phyloP scores from a whole-genome alignment of 2,888 invertebrate species.

The Nomada lathburiana region DNA sequence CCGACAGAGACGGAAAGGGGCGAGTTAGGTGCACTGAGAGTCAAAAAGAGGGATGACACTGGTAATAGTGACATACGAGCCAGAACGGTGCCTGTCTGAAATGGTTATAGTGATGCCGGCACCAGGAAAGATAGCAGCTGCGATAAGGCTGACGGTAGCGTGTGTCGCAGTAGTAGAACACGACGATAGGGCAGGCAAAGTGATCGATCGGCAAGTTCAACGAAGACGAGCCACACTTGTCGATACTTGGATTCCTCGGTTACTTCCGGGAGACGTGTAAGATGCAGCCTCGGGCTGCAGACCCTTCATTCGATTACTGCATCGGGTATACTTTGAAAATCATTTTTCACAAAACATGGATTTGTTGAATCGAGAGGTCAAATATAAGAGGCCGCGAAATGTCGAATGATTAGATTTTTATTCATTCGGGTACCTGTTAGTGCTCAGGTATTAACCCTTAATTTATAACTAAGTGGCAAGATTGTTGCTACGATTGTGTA shows the following conservation, averaged over 20 bases:
- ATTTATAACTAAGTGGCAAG: no score
- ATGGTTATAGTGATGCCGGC: constrained; percentile 49
- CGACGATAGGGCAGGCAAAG: constrained; percentile 58
- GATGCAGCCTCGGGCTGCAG: constrained; percentile 1
- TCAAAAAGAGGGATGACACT: constrained; percentile 47
- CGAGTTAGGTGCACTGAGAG: constrained; percentile 5
- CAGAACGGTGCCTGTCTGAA: constrained; percentile 42
- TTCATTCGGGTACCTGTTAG: no score
- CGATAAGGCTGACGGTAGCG: constrained; percentile 43
- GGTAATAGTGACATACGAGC: constrained; percentile 54
- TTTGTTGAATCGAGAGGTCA: neutral
- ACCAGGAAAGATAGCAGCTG: constrained; percentile 40
- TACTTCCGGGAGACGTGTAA: constrained; percentile 42
- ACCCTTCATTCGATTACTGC: constrained; percentile 44
- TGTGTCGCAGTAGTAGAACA: constrained; percentile 49
- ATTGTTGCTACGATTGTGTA: no score
- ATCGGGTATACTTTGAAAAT: neutral
- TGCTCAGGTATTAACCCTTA: no score
- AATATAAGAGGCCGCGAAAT: no score
- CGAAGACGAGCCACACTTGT: constrained; percentile 48
- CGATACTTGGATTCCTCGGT: constrained; percentile 47
- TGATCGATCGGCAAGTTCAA: constrained; percentile 66
- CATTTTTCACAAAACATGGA: no score
- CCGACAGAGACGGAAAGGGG: neutral
- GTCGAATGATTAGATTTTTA: no score